A percentile compares a stretch with the other conserved stretches of the same genome.
These are phyloP conservation scores for Echinarachnius parma DNA, from an alignment of 53 echinoderm and acorn worm species.

Conservation along the genomic window DNA sequence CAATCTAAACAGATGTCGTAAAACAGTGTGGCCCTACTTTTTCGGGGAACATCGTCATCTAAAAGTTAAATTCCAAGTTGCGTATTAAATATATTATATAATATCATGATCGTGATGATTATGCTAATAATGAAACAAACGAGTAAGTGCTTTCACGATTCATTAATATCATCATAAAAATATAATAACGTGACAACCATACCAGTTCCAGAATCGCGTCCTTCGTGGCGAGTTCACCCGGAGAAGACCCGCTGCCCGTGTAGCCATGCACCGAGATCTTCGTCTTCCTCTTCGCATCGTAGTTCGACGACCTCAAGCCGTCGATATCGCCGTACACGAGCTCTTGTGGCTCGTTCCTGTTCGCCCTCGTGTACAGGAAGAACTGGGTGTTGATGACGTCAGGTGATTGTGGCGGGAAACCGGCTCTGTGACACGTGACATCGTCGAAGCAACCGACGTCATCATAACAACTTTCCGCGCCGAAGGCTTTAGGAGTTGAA, in stretches of 20 bases:
- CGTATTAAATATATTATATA: no score
- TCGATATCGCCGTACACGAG: conserved; percentile 24
- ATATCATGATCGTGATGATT: no score
- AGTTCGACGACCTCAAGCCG: conserved; percentile 52
- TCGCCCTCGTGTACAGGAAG: conserved; percentile 45
- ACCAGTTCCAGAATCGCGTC: conserved; percentile 57
- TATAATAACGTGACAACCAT: no score
- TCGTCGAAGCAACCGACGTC: conserved; percentile 50
- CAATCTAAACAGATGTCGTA: no score
- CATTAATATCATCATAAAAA: no score
- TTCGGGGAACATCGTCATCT: no score
- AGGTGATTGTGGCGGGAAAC: conserved; percentile 50
- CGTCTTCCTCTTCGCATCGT: conserved; percentile 50
- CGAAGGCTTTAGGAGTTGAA: no score
- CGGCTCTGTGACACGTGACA: conserved; percentile 33
- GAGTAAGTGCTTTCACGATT: no score
- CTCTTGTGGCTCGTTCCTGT: conserved; percentile 17
- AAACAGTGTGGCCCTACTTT: no score
- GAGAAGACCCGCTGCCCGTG: conserved; percentile 46
- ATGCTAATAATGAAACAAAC: no score
- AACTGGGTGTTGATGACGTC: conserved; percentile 43
- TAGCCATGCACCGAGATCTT: conserved; percentile 70
- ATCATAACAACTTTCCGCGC: conserved; percentile 42
- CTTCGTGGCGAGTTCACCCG: conserved; percentile 46
- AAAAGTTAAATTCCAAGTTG: no score